A percentile compares a stretch with the other conserved stretches of the same genome.
Conservation (phyloP, 2,113 vertebrate genomes). For the Cebidichthys violaceus region DNA sequence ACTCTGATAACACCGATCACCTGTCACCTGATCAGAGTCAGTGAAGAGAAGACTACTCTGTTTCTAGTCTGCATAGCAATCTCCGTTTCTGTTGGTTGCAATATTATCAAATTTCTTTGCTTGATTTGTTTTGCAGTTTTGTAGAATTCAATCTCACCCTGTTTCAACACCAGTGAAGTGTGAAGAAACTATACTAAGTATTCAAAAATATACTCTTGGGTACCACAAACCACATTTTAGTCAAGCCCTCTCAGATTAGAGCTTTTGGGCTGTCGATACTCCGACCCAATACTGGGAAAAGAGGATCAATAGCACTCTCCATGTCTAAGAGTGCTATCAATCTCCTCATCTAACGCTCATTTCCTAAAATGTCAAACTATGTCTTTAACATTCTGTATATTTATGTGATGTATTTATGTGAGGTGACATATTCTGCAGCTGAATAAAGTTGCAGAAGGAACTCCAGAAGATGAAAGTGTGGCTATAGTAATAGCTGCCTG, state of each 20-base stretch:
- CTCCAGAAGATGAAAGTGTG: background rate
- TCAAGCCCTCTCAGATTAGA: background rate
- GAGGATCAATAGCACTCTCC: background rate
- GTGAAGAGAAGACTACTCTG: background rate
- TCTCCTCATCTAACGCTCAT: background rate
- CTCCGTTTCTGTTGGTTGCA: background rate
- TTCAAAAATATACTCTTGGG: background rate
- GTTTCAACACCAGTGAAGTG: background rate
- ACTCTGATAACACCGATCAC: background rate
- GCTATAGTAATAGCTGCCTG: background rate
- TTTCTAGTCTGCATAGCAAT: background rate
- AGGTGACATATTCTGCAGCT: background rate
- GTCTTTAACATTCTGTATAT: background rate
- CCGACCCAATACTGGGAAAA: background rate
- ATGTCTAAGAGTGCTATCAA: background rate
- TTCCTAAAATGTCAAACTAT: background rate
- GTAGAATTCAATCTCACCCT: background rate
- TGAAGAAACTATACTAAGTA: background rate
- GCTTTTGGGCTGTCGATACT: background rate
- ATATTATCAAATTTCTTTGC: background rate
- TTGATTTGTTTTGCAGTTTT: background rate
- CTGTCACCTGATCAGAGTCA: background rate
- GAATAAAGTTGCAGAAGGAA: background rate
- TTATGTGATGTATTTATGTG: slow-evolving; percentile 4
- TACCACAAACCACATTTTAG: background rate